These are phyloP conservation scores for Axis porcinus DNA, from an alignment of 2,113 vertebrate species.

Conservation along the genomic window DNA sequence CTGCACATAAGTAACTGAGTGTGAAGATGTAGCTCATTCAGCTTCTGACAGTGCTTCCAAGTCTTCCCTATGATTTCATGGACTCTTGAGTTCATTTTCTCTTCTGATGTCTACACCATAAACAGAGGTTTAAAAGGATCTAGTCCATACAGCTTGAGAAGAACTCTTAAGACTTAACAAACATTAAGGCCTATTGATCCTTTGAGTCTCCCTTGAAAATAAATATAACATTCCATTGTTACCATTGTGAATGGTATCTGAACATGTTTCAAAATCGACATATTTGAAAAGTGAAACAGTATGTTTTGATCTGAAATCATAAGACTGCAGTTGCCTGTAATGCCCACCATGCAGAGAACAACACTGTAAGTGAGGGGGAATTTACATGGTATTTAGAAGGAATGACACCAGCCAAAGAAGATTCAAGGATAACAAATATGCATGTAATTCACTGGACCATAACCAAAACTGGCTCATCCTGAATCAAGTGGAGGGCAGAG, in stretches of 20 bases:
- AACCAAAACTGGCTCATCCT: background rate
- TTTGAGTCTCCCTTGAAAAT: too few relatives aligned
- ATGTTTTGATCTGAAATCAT: constrained; percentile 19
- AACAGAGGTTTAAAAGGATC: too few relatives aligned
- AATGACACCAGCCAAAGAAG: background rate
- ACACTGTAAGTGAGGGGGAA: background rate
- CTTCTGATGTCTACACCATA: too few relatives aligned
- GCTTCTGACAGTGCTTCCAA: too few relatives aligned
- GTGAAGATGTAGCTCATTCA: too few relatives aligned
- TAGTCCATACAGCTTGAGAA: too few relatives aligned
- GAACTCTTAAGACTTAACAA: too few relatives aligned
- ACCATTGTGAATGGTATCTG: background rate
- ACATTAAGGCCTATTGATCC: too few relatives aligned
- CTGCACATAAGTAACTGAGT: too few relatives aligned
- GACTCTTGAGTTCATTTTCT: too few relatives aligned
- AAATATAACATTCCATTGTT: background rate
- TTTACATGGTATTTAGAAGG: background rate
- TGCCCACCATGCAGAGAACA: background rate
- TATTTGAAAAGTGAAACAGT: background rate
- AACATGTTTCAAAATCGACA: background rate
- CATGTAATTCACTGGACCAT: background rate
- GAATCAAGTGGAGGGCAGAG: background rate
- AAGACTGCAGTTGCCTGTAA: background rate
- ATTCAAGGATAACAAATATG: background rate
- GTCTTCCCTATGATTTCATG: too few relatives aligned